These are phyloP conservation scores for Hirtodrosophila alboralis DNA, from an alignment of 2,888 invertebrate species.

Conservation along the genomic window DNA sequence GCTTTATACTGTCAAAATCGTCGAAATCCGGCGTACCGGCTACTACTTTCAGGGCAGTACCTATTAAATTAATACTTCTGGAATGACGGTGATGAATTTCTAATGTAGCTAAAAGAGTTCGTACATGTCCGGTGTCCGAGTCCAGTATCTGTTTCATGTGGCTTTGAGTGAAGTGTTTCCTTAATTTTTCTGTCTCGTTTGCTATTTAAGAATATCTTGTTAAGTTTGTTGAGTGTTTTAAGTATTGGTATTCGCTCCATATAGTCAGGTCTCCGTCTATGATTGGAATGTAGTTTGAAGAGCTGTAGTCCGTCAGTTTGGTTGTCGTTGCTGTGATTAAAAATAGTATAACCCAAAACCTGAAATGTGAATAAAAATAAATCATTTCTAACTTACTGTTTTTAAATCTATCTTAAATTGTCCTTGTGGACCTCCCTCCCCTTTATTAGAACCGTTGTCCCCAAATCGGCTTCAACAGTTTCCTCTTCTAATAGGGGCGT, in stretches of 20 bases:
- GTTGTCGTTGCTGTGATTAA: background rate
- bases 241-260: constrained; percentile 10
- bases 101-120: background rate
- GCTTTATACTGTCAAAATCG: too few relatives aligned
- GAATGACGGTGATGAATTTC: background rate
- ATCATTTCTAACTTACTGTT: too few relatives aligned
- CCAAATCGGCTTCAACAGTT: constrained; percentile 24
- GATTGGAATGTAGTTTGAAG: constrained; percentile 21
- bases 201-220: constrained; percentile 6
- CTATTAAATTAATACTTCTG: background rate
- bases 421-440: constrained; percentile 13
- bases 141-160: constrained; percentile 9
- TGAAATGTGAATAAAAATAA: too few relatives aligned
- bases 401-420: background rate
- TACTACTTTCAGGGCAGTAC: background rate
- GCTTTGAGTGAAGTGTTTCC: constrained; percentile 2
- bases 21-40: too few relatives aligned
- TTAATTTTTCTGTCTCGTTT: constrained; percentile 4
- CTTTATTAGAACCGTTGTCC: constrained; percentile 23
- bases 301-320: constrained; percentile 22
- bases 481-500: constrained; percentile 14
- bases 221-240: constrained; percentile 12
- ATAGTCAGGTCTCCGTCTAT: constrained; percentile 19
- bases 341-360: too few relatives aligned
- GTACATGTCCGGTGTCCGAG: background rate